Evolutionary conservation across 2,888 invertebrate species (phyloP), one percentile per base, ranked within the genome.

Genomic region (Sabatieria punctata): DNA sequence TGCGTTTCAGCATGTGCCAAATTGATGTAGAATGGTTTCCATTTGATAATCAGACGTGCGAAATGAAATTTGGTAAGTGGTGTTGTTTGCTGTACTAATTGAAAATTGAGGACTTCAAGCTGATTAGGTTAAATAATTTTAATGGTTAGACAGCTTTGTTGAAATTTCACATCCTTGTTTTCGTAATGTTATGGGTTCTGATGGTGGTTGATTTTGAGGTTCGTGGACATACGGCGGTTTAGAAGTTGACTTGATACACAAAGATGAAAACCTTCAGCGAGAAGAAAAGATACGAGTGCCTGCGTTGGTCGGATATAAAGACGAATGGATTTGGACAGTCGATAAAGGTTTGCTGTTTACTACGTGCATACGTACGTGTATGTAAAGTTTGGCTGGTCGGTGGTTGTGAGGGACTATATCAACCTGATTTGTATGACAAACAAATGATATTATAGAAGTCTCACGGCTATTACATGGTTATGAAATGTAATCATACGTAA

Each of bases 21-120:
- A 64, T 64, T 47, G 60, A 64, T 48, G 60, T 64, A 15, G 61
- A 64, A 47, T 64, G 57, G 54, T 64, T 64, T 47, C 64, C 64
- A 4, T 61, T 64, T 45, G 64, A 64, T 47, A 55, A 53, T 4
- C 64, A 64, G 50, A 57, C 55, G 19, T 64, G 64, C 50, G 62
- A 61, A 44, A 64, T 63, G 63, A 63, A 63, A 49, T 63, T 63
- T 46, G 63, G 62, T 43, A 46, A 51, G 46, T 55, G 24, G 18
- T n/a, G 15, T 3, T 13, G 22, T n/a, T 18, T 2, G 2, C 24
- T n/a, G 13, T 33, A 23, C 8, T 47, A 37, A 21, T 8, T 3
- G 4, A 8, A 3, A 2, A 3, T 47, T 18, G 15, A 51, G 50
- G 52, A 23, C 51, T 49, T 18, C 52, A 52, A 54, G 55, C 54